Percentiles rank a stretch among this genome's conserved stretches.
phyloP scores from a whole-genome alignment of 37 sponge, comb jelly and placozoan species.

The Axinella damicornis region DNA sequence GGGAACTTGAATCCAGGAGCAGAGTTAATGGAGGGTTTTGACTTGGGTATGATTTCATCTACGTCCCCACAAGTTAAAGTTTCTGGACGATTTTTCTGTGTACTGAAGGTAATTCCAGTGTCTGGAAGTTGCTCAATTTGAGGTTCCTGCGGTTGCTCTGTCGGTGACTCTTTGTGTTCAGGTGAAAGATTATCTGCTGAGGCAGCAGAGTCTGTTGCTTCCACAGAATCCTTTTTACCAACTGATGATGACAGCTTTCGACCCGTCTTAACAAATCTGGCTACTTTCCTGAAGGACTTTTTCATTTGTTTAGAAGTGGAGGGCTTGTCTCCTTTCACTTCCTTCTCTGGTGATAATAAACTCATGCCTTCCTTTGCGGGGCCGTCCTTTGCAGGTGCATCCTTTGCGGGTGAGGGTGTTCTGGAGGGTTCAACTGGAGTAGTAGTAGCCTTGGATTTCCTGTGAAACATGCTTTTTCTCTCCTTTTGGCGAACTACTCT shows the following conservation, averaged over 20 bases:
- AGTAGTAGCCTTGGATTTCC: too few species aligned
- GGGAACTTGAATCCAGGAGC: too few species aligned
- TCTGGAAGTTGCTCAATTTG: too few species aligned
- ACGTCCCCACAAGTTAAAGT: too few species aligned
- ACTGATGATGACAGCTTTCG: neutral
- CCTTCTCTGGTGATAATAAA: neutral
- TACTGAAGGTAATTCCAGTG: too few species aligned
- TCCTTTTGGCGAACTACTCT: conserved; percentile 20
- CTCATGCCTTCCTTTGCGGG: neutral
- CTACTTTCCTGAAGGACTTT: conserved; percentile 25
- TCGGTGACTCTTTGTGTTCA: too few species aligned
- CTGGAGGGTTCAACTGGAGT: neutral
- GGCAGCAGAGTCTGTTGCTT: neutral
- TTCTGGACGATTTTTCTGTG: too few species aligned
- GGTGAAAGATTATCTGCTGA: too few species aligned
- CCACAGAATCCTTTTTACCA: neutral
- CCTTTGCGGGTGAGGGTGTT: neutral
- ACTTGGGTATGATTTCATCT: too few species aligned
- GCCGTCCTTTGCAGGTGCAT: neutral
- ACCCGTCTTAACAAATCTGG: neutral
- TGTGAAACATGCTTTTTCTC: conserved; percentile 9
- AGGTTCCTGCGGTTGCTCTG: too few species aligned
- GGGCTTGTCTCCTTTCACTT: neutral
- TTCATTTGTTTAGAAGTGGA: too few species aligned
- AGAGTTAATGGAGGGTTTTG: too few species aligned